phyloP scores from a whole-genome alignment of 2,113 vertebrate species.

The Canis aureus region DNA sequence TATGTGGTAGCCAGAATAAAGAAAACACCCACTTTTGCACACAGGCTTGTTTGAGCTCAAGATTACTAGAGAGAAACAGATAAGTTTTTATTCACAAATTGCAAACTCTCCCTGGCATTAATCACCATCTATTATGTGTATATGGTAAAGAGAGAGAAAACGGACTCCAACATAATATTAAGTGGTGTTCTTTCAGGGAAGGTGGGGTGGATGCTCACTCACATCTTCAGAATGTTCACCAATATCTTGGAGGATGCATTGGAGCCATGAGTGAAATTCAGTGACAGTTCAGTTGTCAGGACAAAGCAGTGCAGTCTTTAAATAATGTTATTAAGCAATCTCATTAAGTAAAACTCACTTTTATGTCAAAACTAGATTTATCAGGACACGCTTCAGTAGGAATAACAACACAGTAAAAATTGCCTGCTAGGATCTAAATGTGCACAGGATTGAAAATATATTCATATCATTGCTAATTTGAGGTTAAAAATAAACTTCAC shows the following conservation, averaged over 20 bases:
- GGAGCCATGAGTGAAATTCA: neutral
- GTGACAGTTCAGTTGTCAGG: neutral
- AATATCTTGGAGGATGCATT: neutral
- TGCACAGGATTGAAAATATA: neutral
- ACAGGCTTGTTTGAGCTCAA: neutral
- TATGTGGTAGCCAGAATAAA: neutral
- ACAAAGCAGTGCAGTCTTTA: neutral
- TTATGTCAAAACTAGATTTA: neutral
- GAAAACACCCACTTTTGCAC: neutral
- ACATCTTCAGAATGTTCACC: neutral
- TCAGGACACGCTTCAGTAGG: neutral
- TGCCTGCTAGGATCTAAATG: neutral
- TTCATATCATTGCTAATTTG: neutral
- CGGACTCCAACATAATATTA: neutral
- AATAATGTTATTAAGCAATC: neutral
- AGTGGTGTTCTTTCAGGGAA: neutral
- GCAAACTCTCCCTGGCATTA: neutral
- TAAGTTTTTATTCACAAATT: neutral
- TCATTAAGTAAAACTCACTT: neutral
- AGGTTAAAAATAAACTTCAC: neutral
- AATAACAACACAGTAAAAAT: neutral
- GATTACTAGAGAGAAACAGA: neutral
- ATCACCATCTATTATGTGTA: too few relatives aligned
- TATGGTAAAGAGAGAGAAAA: neutral
- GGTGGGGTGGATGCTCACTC: neutral